These are phyloP conservation scores for Silurus meridionalis DNA, from an alignment of 2,113 vertebrate genomes.

Conservation along the genomic window DNA sequence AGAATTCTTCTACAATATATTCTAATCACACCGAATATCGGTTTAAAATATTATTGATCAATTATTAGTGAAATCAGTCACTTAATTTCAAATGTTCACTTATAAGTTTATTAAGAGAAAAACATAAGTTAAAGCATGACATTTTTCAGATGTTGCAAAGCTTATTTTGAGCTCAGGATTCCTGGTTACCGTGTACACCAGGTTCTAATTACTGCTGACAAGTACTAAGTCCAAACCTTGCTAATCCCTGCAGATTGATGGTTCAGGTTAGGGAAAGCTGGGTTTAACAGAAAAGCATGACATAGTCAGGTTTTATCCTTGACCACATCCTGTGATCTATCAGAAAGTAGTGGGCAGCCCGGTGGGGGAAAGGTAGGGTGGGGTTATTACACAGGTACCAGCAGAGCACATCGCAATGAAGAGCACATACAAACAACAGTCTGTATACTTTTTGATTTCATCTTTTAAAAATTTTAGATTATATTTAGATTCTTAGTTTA, in stretches of 20 bases:
- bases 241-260: slow-evolving; percentile 68
- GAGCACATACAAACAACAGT: slow-evolving; percentile 47
- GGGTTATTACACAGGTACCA: slow-evolving; percentile 30
- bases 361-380: neutral
- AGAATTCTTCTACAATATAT: neutral
- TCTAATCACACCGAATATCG: neutral
- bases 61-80: neutral
- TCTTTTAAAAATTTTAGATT: neutral
- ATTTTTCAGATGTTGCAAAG: slow-evolving; percentile 52
- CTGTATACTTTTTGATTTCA: slow-evolving; percentile 33
- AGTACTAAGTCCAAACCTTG: slow-evolving; percentile 56
- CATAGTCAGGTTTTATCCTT: slow-evolving; percentile 61
- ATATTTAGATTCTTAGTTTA: neutral
- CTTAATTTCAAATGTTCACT: neutral
- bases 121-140: slow-evolving; percentile 19
- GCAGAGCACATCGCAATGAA: slow-evolving; percentile 43
- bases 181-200: slow-evolving; percentile 56
- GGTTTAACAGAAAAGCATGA: slow-evolving; percentile 60
- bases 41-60: neutral
- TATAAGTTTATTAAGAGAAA: slow-evolving; percentile 10
- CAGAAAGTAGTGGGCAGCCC: neutral
- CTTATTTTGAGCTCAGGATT: slow-evolving; percentile 69
- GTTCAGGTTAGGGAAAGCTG: slow-evolving; percentile 65
- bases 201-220: slow-evolving; percentile 67
- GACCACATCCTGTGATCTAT: slow-evolving; percentile 26